Evolutionary conservation across 2,113 vertebrate genomes (phyloP).

Genomic region (Laterallus jamaicensis): DNA sequence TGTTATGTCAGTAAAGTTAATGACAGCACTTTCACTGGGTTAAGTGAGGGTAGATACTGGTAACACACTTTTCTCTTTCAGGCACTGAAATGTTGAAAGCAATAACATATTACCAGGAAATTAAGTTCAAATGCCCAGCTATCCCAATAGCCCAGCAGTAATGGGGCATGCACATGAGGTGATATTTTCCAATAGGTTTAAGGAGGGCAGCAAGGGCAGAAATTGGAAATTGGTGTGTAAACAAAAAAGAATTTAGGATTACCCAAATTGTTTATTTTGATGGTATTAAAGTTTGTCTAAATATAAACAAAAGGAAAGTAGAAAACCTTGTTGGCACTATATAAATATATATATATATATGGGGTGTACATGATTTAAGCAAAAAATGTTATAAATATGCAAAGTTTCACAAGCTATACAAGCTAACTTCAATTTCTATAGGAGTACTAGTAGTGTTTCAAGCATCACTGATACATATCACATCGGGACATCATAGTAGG

Average conservation of each 20-base stretch:
- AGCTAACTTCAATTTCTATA: neutral
- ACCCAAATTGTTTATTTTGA: neutral
- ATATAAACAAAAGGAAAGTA: neutral
- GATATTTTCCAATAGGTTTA: neutral
- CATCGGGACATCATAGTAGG: neutral
- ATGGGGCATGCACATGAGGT: neutral
- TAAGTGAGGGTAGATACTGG: neutral
- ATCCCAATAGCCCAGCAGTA: neutral
- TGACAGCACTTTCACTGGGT: neutral
- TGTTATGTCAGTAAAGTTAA: neutral
- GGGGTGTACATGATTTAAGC: neutral
- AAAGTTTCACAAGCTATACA: neutral
- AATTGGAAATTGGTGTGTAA: neutral
- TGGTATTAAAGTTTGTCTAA: neutral
- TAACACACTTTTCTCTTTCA: neutral
- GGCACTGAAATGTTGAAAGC: neutral
- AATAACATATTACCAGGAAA: neutral
- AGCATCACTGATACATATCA: no score
- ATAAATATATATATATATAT: neutral
- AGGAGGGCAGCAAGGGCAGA: neutral
- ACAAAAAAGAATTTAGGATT: neutral
- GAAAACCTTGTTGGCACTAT: neutral
- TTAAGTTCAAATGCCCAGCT: neutral
- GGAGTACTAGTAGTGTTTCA: neutral
- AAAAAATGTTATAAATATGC: neutral